phyloP scores from a whole-genome alignment of 2,888 invertebrate genomes.

The Drosophila limbata region DNA sequence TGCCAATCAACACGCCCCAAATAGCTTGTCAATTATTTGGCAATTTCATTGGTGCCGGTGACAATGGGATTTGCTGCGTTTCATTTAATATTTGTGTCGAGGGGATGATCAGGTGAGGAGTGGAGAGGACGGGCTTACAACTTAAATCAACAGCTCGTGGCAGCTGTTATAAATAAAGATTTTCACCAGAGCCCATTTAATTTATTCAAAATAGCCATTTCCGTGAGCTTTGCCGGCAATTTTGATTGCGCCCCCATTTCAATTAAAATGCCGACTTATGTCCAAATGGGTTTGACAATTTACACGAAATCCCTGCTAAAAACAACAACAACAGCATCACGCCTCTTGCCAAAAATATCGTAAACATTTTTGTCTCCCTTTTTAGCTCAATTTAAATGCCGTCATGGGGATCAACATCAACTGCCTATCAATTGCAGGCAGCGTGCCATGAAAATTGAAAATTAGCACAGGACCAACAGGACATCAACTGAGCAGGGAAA shows the following conservation, averaged over 20 bases:
- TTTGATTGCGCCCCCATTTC: constrained; percentile 50
- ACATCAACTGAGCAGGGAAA: constrained; percentile 17
- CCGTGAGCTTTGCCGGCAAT: constrained; percentile 51
- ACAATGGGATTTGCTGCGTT: constrained; percentile 76
- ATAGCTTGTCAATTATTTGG: constrained; percentile 78
- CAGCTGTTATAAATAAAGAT: constrained; percentile 78
- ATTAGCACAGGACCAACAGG: constrained; percentile 57
- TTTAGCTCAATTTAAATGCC: constrained; percentile 70
- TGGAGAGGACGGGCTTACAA: constrained; percentile 2
- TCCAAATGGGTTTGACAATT: constrained; percentile 45
- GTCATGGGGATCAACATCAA: constrained; percentile 72
- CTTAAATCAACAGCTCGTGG: constrained; percentile 61
- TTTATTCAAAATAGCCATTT: constrained; percentile 74
- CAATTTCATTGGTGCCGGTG: constrained; percentile 75
- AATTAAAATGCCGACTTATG: constrained; percentile 75
- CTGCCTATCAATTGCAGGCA: constrained; percentile 70
- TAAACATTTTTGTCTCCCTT: constrained; percentile 12
- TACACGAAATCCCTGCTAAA: constrained; percentile 19
- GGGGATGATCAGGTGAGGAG: background rate
- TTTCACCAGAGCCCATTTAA: constrained; percentile 62
- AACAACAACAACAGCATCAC: background rate
- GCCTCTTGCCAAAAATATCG: background rate
- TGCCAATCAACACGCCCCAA: constrained; percentile 77
- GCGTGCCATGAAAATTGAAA: constrained; percentile 75
- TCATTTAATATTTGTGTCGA: constrained; percentile 70